Evolutionary conservation across 2,797 vertebrate species (phyloP).

Genomic region (Limnodromus scolopaceus): DNA sequence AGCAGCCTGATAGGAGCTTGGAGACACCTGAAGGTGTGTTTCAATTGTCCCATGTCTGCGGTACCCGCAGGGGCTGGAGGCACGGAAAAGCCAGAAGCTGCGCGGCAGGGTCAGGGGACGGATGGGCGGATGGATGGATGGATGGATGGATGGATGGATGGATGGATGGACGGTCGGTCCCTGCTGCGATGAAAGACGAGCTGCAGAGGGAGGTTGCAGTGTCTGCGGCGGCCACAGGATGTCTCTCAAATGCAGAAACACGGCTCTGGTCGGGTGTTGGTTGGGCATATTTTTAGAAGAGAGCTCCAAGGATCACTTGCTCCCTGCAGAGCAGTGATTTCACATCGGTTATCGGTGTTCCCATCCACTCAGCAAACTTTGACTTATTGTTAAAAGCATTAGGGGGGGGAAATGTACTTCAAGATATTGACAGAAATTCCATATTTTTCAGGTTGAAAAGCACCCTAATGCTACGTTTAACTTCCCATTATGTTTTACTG

Average conservation of each 20-base stretch:
- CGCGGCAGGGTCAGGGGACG: not conserved
- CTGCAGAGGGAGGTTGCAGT: not conserved
- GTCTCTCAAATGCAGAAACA: constrained; percentile 53
- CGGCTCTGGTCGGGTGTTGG: rapidly evolving
- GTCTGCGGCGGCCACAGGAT: constrained; percentile 35
- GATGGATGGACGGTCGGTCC: not conserved
- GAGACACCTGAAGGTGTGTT: rapidly evolving
- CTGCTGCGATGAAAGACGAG: not conserved
- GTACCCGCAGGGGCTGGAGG: not conserved
- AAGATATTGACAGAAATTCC: not conserved
- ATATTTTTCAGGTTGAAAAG: not conserved
- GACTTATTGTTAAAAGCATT: not conserved
- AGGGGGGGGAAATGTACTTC: not conserved
- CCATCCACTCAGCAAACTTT: rapidly evolving
- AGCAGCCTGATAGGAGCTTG: not conserved
- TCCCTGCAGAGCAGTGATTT: not conserved
- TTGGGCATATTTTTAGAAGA: not conserved
- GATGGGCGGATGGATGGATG: too few species aligned
- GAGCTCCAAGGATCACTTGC: not conserved
- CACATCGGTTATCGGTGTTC: rapidly evolving
- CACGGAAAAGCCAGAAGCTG: rapidly evolving
- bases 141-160: not conserved
- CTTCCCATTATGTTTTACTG: not conserved
- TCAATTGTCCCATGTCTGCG: not conserved
- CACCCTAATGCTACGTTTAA: not conserved